Evolutionary conservation across 2,113 vertebrate genomes (phyloP).

Genomic region (Globicephala melas): DNA sequence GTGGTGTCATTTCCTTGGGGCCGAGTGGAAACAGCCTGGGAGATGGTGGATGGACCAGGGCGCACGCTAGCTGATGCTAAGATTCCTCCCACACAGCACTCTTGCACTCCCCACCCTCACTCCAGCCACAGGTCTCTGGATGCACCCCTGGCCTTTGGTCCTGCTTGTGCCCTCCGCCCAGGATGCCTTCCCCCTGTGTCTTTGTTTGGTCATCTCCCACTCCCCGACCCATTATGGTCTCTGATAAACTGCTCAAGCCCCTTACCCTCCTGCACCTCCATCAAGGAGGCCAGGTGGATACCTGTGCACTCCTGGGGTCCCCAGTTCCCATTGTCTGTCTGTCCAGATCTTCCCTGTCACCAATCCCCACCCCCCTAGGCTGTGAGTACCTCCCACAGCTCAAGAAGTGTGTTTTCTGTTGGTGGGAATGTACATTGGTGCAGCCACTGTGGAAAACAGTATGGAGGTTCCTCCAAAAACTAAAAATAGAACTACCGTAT

Average conservation of each 20-base stretch:
- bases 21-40: not conserved
- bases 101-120: not conserved
- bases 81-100: accelerated
- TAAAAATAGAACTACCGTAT: not conserved
- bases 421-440: not conserved
- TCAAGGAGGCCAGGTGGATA: no score
- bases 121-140: not conserved
- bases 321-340: not conserved
- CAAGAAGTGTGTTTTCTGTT: not conserved
- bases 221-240: not conserved
- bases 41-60: not conserved
- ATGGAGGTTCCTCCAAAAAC: not conserved
- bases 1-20: accelerated
- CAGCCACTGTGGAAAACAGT: not conserved
- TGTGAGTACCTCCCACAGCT: not conserved
- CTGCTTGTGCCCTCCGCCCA: not conserved
- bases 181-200: no score
- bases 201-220: not conserved
- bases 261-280: not conserved
- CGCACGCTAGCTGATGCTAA: accelerated
- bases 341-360: not conserved
- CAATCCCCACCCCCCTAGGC: accelerated
- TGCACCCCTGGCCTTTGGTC: accelerated
- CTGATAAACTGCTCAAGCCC: not conserved
- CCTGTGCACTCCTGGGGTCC: not conserved